Base-by-base conservation (phyloP, 2,888 invertebrate species). In the Tenthredo amoena region DNA sequence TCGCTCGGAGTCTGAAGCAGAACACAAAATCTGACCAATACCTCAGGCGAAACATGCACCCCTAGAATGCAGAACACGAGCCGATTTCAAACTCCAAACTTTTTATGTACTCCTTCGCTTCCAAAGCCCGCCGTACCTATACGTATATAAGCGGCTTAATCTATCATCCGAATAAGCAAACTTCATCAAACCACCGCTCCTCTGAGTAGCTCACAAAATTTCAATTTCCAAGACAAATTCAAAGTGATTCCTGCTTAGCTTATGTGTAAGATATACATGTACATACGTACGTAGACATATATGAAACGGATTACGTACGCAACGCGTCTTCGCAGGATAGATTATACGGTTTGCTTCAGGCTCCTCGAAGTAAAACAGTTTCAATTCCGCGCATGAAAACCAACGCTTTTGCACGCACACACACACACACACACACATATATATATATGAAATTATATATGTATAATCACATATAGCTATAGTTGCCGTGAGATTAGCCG, bases 401-500 rank as follows among this genome's bases (percentile, higher is more conserved):
- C 21, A 43, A 74, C 12, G 72, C 72, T 74, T 40, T 74, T 21
- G 34, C 34, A 68, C 68, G 31, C 31, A 68, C 21, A 31, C 12
- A 62, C 15, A 43, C 72, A 43, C 40, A 7, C 37, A 40, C 10
- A 74, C 12, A 12, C 21, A 12, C 21, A 15, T 1, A 74, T 2
- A 7, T 1, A 74, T 5, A 31, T 7, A 55, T 34, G 31, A 9
- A 34, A 10, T 31, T 15, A 55, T 58, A 58, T 26, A 79, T 58
- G 6, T 58, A 34, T 37, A 79, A 50, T 5, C 15, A 76, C 12
- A 50, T 47, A 47, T 47, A 47, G 21, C 4, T 26, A 37, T 37
- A 62, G 26, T 62, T 81, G 58, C 50, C 85, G 87, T 86, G 86
- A 86, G 85, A 85, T 85, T 85, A 85, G 47, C 84, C 87, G 86